Evolutionary conservation across 1,140 invertebrate genomes (phyloP), one percentile per base, ranked within the genome.

Genomic region (Zaprionus lachaisei): DNA sequence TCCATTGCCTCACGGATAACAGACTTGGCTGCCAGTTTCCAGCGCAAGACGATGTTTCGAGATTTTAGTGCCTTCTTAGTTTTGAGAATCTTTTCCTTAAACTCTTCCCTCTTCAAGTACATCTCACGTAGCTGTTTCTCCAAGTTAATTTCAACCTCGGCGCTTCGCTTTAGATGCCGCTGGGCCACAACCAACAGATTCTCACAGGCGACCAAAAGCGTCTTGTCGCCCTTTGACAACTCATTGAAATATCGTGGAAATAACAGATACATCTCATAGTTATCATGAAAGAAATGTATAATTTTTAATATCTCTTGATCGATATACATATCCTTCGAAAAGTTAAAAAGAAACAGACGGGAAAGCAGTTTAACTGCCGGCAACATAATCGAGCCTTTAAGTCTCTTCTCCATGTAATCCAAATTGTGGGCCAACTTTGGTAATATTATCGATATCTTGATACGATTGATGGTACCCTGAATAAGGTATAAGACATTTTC

Each of bases 401-500:
- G 17, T 0, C 37, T 20, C 0, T 14, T 26, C 6, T 41, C 51
- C 7, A 82, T 28, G 7, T 60, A 15, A 0, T 71, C 51, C 1
- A 74, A 44, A 28, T 91, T 44, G 7, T 76, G 38, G 14, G 79
- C 38, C 9, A 90, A 22, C 9, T 56, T 57, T 0, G 85, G 85
- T 44, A 90, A 14, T 1, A 90, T 75, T 17, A 90, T 56, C 0
- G 81, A 79, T 12, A 90, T 91, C 24, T 82, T 90, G 0, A 90
- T 49, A 1, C 77, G 64, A 0, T 72, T 58, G 34, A 74, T 49
- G 1, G 82, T 66, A 2, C 41, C 22, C 7, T 73, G 34, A 1
- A 90, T 68, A 4, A 82, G 26, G 0, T 24, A 51, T 5, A 80
- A n/a, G 7, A 82, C 80, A 51, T 78, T 71, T 17, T 77, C 72